Evolutionary conservation across 2,888 invertebrate species (phyloP).

Genomic region (Bellardia bayeri): DNA sequence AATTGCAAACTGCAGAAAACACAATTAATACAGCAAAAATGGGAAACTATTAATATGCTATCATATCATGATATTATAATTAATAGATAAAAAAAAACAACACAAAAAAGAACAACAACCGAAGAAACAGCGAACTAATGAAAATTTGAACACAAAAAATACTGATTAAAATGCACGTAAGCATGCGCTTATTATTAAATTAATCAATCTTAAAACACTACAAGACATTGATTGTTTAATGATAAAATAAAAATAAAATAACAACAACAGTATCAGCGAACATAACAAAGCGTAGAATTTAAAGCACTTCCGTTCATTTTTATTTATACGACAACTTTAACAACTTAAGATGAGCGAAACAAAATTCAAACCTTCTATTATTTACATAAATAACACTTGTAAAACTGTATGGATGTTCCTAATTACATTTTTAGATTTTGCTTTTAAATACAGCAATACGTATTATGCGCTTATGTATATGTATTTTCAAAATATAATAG

Average conservation of each 20-base stretch:
- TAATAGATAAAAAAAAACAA: constrained; percentile 39
- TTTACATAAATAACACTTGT: constrained; percentile 62
- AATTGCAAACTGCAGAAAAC: neutral
- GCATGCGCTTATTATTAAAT: constrained; percentile 71
- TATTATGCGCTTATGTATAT: too few relatives aligned
- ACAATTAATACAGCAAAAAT: neutral
- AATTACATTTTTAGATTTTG: neutral
- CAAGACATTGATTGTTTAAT: constrained; percentile 66
- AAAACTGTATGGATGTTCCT: constrained; percentile 14
- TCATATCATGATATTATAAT: constrained; percentile 28
- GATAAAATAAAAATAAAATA: constrained; percentile 57
- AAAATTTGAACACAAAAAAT: constrained; percentile 20
- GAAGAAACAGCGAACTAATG: constrained; percentile 22
- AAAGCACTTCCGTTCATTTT: constrained; percentile 68
- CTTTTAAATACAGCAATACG: neutral
- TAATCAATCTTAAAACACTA: constrained; percentile 72
- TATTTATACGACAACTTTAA: constrained; percentile 40
- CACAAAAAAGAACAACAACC: constrained; percentile 22
- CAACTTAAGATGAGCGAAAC: constrained; percentile 5
- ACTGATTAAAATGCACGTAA: constrained; percentile 69
- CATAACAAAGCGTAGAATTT: constrained; percentile 62
- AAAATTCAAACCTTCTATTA: constrained; percentile 53
- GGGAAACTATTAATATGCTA: neutral
- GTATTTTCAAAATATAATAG: too few relatives aligned
- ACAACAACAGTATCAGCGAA: constrained; percentile 33